A percentile compares a stretch with the other conserved stretches of the same genome.
phyloP scores from a whole-genome alignment of 2,888 invertebrate species.

The Orthosia gracilis region DNA sequence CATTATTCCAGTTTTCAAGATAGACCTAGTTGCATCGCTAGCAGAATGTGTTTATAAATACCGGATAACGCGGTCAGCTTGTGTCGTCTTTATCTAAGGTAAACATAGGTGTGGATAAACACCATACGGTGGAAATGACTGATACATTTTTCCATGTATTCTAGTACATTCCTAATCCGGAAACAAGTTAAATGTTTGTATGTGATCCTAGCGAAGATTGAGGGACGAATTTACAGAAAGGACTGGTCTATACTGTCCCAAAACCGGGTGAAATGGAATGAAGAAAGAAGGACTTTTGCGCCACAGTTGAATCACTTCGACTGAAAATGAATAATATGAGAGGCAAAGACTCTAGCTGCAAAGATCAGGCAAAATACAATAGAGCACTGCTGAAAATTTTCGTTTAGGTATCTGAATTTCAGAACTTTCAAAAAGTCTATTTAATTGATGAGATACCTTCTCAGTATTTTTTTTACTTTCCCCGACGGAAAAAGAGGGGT shows the following conservation, averaged over 20 bases:
- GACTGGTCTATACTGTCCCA: too few species aligned
- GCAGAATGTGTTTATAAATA: conserved; percentile 56
- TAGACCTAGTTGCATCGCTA: neutral
- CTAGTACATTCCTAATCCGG: neutral
- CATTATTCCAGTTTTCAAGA: conserved; percentile 12
- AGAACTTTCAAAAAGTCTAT: neutral
- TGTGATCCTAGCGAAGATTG: neutral
- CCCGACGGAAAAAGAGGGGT: too few species aligned
- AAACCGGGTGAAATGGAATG: too few species aligned
- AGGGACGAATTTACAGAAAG: too few species aligned
- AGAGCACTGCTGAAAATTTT: neutral
- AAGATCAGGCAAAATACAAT: neutral
- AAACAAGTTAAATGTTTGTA: neutral
- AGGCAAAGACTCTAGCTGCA: neutral
- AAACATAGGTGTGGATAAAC: conserved; percentile 41
- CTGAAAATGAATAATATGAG: neutral
- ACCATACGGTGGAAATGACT: conserved; percentile 25
- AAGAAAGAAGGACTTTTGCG: too few species aligned
- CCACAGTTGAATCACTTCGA: too few species aligned
- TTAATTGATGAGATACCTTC: neutral
- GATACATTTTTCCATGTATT: conserved; percentile 18
- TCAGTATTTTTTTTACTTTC: too few species aligned
- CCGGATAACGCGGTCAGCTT: conserved; percentile 30
- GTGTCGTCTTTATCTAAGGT: conserved; percentile 45
- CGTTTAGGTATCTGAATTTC: too few species aligned